A percentile compares a stretch with the other conserved stretches of the same genome.
Conservation (phyloP, 2,113 vertebrate species). For the Mustela nigripes region DNA sequence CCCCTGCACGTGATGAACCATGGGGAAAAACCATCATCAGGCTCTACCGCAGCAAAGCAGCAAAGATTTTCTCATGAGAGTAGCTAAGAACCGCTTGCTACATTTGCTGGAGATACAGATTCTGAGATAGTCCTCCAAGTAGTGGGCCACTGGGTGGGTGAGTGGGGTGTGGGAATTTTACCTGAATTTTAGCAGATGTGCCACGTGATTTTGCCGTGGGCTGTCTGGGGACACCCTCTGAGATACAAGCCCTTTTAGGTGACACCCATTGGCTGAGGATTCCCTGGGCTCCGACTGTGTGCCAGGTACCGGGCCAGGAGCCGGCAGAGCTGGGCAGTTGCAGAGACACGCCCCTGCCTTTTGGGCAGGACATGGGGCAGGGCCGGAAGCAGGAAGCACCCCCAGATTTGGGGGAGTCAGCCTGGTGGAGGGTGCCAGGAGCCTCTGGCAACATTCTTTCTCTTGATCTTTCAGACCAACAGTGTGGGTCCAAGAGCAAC, state of each 20-base stretch:
- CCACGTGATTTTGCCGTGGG: not conserved
- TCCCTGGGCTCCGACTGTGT: not conserved
- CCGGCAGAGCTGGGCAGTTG: not conserved
- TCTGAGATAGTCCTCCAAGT: not conserved
- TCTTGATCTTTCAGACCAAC: not conserved
- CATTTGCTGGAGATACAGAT: not conserved
- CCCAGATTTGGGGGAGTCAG: not conserved
- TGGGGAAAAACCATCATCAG: not conserved
- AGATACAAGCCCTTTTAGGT: not conserved
- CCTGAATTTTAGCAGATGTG: not conserved
- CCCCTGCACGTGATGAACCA: not conserved
- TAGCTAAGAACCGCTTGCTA: not conserved
- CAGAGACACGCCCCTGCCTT: not conserved
- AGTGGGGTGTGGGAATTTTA: not conserved
- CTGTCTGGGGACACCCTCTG: not conserved
- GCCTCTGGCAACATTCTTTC: not conserved
- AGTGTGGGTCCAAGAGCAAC: not conserved
- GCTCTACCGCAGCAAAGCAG: not conserved
- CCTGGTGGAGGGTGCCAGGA: not conserved
- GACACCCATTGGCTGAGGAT: not conserved
- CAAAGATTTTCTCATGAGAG: not conserved
- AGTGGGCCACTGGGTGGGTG: not conserved
- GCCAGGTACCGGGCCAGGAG: not conserved
- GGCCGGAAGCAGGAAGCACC: not conserved
- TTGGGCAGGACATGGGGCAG: not conserved